Percentiles rank a stretch among this genome's conserved stretches.
Conservation (phyloP, 1,140 invertebrate species). For the Venustaconcha ellipsiformis region DNA sequence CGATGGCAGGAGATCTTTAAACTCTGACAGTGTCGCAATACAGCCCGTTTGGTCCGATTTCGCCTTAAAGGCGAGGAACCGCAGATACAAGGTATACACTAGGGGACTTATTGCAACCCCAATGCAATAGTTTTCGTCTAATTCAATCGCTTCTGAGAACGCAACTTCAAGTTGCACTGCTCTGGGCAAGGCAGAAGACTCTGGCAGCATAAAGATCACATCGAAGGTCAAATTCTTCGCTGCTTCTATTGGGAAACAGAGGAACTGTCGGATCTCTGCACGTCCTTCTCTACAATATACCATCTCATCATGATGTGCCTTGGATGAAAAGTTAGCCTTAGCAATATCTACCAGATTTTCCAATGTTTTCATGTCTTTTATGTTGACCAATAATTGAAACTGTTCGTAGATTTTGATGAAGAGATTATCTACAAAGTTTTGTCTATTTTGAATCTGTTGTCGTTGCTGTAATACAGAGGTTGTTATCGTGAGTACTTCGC, state of each 20-base stretch:
- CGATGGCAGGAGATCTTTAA: background rate
- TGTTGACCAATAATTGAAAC: too few species aligned
- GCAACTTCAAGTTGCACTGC: background rate
- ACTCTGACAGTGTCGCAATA: background rate
- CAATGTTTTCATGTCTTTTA: too few species aligned
- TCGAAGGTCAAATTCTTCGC: conserved; percentile 1
- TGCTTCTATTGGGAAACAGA: background rate
- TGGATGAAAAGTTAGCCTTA: background rate
- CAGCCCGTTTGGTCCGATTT: background rate
- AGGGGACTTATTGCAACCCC: background rate
- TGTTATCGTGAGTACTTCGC: too few species aligned
- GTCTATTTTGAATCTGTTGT: too few species aligned
- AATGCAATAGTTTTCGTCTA: background rate
- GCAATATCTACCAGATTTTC: too few species aligned
- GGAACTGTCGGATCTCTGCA: background rate
- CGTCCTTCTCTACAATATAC: background rate
- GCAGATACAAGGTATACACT: background rate
- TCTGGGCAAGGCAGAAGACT: background rate
- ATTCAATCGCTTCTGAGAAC: background rate
- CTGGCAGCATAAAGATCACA: conserved; percentile 5
- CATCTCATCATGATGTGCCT: background rate
- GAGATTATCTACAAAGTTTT: too few species aligned
- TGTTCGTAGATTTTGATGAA: too few species aligned
- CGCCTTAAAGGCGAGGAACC: conserved; percentile 3
- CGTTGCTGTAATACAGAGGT: too few species aligned